These are phyloP conservation scores for Harlomillsia oculata DNA, from an alignment of 1,140 invertebrate genomes.

Conservation along the genomic window DNA sequence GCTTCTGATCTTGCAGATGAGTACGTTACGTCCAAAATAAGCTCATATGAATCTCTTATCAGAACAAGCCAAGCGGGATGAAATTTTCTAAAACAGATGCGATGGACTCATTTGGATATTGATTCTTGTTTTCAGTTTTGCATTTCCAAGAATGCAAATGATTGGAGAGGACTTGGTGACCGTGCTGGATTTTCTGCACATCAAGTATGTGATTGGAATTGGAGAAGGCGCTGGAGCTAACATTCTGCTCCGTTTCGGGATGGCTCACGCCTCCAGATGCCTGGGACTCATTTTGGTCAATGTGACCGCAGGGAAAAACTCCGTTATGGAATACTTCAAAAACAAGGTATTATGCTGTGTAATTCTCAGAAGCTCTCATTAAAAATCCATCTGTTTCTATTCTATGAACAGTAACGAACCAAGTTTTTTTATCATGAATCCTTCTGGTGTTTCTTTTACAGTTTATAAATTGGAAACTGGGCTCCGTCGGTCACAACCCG, in stretches of 20 bases:
- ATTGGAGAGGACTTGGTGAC: conserved; percentile 73
- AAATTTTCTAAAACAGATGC: no score
- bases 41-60: no score
- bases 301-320: conserved; percentile 75
- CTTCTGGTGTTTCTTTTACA: conserved; percentile 40
- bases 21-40: conserved; percentile 44
- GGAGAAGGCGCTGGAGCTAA: conserved; percentile 81
- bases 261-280: conserved; percentile 62
- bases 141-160: conserved; percentile 70
- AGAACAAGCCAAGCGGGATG: no score
- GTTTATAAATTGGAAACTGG: conserved; percentile 62
- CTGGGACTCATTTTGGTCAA: conserved; percentile 75
- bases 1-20: conserved; percentile 56
- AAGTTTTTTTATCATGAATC: no score
- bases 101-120: no score
- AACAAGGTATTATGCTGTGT: conserved; percentile 52
- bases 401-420: conserved; percentile 3
- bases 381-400: no score
- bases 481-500: conserved; percentile 52
- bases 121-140: no score
- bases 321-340: conserved; percentile 76
- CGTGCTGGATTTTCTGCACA: conserved; percentile 68
- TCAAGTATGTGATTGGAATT: conserved; percentile 67
- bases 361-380: no score
- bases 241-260: conserved; percentile 70